A percentile compares a stretch with the other conserved stretches of the same genome.
Conservation (phyloP, 2,113 vertebrate species). For the Coregonus clupeaformis region DNA sequence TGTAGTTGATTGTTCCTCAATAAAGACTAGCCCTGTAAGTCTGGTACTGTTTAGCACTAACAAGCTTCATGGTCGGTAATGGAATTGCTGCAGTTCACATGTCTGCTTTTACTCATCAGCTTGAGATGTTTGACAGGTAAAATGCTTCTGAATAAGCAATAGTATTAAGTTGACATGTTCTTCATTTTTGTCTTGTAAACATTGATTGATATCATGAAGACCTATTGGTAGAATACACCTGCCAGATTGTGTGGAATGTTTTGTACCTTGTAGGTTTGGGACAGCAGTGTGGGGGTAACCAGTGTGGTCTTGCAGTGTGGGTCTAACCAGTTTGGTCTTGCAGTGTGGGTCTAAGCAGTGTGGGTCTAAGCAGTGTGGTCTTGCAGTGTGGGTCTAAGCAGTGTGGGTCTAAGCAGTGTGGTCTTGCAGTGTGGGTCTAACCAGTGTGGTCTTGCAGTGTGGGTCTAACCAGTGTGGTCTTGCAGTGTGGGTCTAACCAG, state of each 20-base stretch:
- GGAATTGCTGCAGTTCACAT: constrained; percentile 35
- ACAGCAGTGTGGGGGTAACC: background rate
- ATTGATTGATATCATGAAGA: too few relatives aligned
- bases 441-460: too few relatives aligned
- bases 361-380: too few relatives aligned
- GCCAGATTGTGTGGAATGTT: background rate
- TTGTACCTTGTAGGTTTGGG: background rate
- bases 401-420: too few relatives aligned
- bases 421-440: too few relatives aligned
- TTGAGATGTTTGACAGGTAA: constrained; percentile 50
- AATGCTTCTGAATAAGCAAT: background rate
- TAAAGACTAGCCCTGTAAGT: background rate
- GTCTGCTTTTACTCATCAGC: constrained; percentile 27
- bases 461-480: too few relatives aligned
- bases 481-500: too few relatives aligned
- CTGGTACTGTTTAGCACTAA: background rate
- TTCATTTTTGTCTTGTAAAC: background rate
- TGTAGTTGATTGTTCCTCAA: background rate
- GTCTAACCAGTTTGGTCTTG: constrained; percentile 59
- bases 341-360: too few relatives aligned
- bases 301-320: constrained; percentile 31
- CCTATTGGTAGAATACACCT: too few relatives aligned
- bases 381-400: too few relatives aligned
- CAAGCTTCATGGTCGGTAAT: constrained; percentile 32
- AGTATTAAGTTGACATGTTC: background rate